Conservation (phyloP, 1,140 invertebrate species). For the Aporrectodea caliginosa region DNA sequence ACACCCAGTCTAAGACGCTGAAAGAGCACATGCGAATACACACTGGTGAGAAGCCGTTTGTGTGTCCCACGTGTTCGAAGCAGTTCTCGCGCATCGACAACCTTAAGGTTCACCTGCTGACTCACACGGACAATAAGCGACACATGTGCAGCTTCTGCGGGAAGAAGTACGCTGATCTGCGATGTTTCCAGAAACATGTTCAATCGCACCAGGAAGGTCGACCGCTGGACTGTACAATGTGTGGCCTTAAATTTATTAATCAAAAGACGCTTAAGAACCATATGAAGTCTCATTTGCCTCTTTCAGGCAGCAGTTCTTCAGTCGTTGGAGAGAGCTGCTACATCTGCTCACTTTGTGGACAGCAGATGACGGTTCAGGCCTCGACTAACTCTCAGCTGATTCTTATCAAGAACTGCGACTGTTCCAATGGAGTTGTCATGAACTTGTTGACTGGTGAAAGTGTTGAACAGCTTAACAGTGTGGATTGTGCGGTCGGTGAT, state of each 20-base stretch:
- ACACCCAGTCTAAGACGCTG: constrained; percentile 34
- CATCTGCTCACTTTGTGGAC: not conserved
- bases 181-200: not conserved
- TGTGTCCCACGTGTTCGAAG: constrained; percentile 69
- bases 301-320: not conserved
- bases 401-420: not conserved
- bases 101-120: constrained; percentile 58
- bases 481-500: not conserved
- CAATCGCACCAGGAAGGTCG: not conserved
- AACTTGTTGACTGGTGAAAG: not conserved
- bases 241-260: not conserved
- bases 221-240: not conserved
- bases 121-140: not conserved
- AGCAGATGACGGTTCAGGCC: not conserved
- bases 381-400: not conserved
- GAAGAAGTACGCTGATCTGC: not conserved
- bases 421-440: not conserved
- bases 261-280: not conserved
- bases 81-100: constrained; percentile 79
- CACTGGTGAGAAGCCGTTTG: constrained; percentile 38
- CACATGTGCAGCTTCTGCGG: not conserved
- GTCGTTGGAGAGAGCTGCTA: not conserved
- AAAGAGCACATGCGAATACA: constrained; percentile 33
- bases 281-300: not conserved
- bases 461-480: not conserved